Base-by-base conservation (phyloP, 2,888 invertebrate species). In the Thalpophila matura region DNA sequence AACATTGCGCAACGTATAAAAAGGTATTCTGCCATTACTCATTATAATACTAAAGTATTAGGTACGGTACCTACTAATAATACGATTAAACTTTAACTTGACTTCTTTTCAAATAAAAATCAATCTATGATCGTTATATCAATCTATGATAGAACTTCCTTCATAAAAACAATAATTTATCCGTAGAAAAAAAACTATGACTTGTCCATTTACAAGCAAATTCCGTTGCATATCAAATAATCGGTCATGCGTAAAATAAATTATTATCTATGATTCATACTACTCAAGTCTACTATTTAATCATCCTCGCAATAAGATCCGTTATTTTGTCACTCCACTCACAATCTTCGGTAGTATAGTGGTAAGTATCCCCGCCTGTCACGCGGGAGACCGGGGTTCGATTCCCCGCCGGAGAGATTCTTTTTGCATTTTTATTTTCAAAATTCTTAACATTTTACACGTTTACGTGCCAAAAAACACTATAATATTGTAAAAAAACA, bases 331-430 rank as follows among this genome's bases (percentile, higher is more conserved):
- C 0, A 0, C 0, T 0, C 0, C 0, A 0, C 0, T 31, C 47
- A 67, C 22, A n/a, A 27, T 94, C 94, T 90, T 93, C 94, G 95
- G 94, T 95, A 95, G 95, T 95, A 95, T 95, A 95, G 95, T 95
- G 95, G 95, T 95, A 72, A 95, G 95, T 95, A 95, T 95, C 95
- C 95, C 95, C 94, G 95, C 95, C 95, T 95, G 94, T 95, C 95
- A 95, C 95, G 94, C 95, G 95, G 94, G 95, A 95, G 95, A 95
- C 95, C 94, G 93, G 95, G 95, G 95, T 95, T 95, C 95, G 95
- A 95, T 95, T 95, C 95, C 95, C 95, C 93, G 95, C 94, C 93
- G 94, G 91, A 89, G 91, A 90, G 89, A 77, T n/a, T 43, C 64
- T 79, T 87, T 87, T 86, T 82, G 60, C 2, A 33, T 51, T 63